phyloP scores from a whole-genome alignment of 2,888 invertebrate species.

The Ceratothoa steindachneri region DNA sequence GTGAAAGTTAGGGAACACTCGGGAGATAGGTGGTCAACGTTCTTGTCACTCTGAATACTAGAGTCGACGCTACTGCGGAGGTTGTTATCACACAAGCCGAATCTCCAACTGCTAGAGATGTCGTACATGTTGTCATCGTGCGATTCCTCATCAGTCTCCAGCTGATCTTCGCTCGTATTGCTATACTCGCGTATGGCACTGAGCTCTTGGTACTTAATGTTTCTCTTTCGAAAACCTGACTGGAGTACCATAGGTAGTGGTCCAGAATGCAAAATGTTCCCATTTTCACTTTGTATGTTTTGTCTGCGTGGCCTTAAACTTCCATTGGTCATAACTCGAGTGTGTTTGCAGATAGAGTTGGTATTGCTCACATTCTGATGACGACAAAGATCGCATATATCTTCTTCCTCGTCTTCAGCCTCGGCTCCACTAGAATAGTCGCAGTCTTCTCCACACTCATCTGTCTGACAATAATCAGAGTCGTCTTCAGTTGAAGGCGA shows the following conservation, averaged over 20 bases:
- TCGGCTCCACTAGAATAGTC: conserved; percentile 35
- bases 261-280: background rate
- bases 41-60: conserved; percentile 23
- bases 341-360: conserved; percentile 23
- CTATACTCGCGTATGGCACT: conserved; percentile 32
- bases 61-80: conserved; percentile 21
- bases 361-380: conserved; percentile 10
- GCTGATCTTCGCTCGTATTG: conserved; percentile 28
- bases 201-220: conserved; percentile 25
- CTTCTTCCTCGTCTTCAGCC: conserved; percentile 17
- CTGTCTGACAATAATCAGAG: conserved; percentile 32
- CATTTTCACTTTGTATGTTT: background rate
- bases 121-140: conserved; percentile 39
- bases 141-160: conserved; percentile 31
- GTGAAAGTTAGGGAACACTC: background rate
- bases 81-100: conserved; percentile 28
- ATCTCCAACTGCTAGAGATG: conserved; percentile 38
- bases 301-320: conserved; percentile 27
- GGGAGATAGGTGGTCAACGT: background rate
- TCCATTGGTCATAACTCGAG: conserved; percentile 38
- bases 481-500: conserved; percentile 23
- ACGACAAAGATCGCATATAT: conserved; percentile 24
- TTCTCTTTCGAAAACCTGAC: conserved; percentile 19
- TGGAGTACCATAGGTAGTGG: conserved; percentile 9
- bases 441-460: conserved; percentile 32